Base-by-base conservation (phyloP, 2,888 invertebrate genomes). In the Hybos culiciformis region DNA sequence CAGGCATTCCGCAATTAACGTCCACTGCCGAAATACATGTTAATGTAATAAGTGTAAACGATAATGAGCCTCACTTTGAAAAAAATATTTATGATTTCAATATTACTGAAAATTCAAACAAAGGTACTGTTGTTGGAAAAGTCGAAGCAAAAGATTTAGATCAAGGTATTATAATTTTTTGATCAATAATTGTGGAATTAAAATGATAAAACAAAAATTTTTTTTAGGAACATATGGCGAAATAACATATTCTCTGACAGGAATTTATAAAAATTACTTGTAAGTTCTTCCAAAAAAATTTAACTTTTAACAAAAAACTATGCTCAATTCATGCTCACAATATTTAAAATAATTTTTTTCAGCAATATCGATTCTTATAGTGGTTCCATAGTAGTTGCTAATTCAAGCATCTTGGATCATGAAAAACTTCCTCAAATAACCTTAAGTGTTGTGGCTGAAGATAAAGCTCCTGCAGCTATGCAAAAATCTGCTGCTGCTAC, bases 41-140 rank as follows among this genome's bases (percentile, higher is more conserved):
- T 1, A 75, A 77, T 38, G 72, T 94, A 3, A 69, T 78, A 24
- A 92, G 93, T 58, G 74, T 86, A 0, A 93, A 94, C 54, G 92
- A 93, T 55, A 86, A 88, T 57, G 80, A 81, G 57, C 93, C 93
- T 0, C 70, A 71, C 38, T 93, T 93, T 61, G 70, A 71, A 1
- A 71, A 75, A 47, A 66, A 72, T 38, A 65, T 67, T 15, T 91
- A 91, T 57, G 75, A 77, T 42, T 81, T 80, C 0, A 73, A 73
- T 1, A 73, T 91, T 2, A 68, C 74, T 2, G 91, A 92, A 62
- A 86, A 90, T 57, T 74, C 85, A 0, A 73, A 76, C 0, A 71
- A 73, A 1, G 85, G 82, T 0, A 84, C 84, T 0, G 73, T 72
- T 4, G 78, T 90, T 1, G 68, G 81, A 0, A 74, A 75, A 32